Percentiles rank a stretch among this genome's conserved stretches.
phyloP scores from a whole-genome alignment of 2,888 invertebrate genomes.

The Synanthedon tipuliformis region DNA sequence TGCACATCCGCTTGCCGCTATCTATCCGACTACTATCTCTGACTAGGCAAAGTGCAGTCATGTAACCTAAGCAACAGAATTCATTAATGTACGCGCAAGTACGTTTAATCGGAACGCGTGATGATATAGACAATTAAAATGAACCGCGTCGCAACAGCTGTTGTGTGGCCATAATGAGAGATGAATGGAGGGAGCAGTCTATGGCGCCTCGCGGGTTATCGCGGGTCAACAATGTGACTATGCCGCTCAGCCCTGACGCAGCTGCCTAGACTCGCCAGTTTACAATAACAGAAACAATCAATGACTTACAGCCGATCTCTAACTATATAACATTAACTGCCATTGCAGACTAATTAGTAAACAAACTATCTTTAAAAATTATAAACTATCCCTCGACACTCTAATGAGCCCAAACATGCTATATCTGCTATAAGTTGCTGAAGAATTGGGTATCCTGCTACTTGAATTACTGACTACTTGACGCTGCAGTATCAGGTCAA shows the following conservation, averaged over 20 bases:
- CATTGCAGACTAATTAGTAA: too few relatives aligned
- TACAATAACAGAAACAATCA: not conserved
- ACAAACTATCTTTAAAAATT: too few relatives aligned
- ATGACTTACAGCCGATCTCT: too few relatives aligned
- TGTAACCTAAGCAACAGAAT: not conserved
- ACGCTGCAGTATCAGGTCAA: too few relatives aligned
- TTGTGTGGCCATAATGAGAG: constrained; percentile 5
- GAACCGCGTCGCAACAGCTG: constrained; percentile 49
- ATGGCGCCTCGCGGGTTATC: constrained; percentile 64
- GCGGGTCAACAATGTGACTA: constrained; percentile 27
- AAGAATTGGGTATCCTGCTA: too few relatives aligned
- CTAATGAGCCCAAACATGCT: too few relatives aligned
- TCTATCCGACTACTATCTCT: too few relatives aligned
- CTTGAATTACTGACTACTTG: too few relatives aligned
- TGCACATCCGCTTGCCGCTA: too few relatives aligned
- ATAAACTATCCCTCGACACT: too few relatives aligned
- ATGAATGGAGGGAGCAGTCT: constrained; percentile 9
- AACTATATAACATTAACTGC: too few relatives aligned
- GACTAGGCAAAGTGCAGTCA: not conserved
- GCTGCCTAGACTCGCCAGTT: constrained; percentile 5
- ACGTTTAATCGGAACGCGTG: constrained; percentile 22
- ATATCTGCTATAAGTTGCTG: too few relatives aligned
- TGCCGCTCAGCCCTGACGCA: not conserved
- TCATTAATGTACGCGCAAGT: constrained; percentile 14
- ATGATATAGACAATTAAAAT: constrained; percentile 39